Evolutionary conservation across 2,797 vertebrate genomes (phyloP), one percentile per base, ranked within the genome.

Genomic region (Onychomys leucogaster): DNA sequence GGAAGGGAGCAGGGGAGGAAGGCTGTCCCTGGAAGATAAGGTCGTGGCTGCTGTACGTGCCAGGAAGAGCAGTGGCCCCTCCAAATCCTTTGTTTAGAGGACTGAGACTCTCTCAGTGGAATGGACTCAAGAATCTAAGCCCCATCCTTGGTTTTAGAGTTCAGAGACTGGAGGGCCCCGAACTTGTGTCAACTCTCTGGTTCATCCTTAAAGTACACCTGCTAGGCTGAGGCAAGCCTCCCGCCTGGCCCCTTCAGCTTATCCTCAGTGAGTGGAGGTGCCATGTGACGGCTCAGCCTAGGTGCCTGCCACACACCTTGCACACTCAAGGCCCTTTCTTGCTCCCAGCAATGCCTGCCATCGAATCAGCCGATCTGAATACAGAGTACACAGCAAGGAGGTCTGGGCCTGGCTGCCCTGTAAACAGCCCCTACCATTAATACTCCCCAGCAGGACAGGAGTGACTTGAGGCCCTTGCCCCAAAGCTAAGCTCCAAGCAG

Each of bases 11-110:
- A 34, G 78, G 77, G 87, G 90, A 97, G 94, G 94, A 96, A 94
- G 90, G 86, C 23, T 96, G 96, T 81, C 81, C 91, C 61, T 25
- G 41, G 77, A 77, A 96, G 97, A 98, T 97, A 97, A 97, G 89
- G 94, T 87, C 3, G 3, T 21, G 34, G 86, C 84, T 75, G 89
- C 82, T 80, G 0, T 32, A 17, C 41, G 7, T 23, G 81, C 2
- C 52, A 46, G 71, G 43, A 49, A 46, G 57, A 77, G 37, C 21
- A 32, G 37, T 34, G 14, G 27, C 49, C 61, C 23, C 4, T 2
- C 37, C 16, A 52, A 0, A 5, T 86, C 29, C 78, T 77, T 16
- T 82, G 59, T 90, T 93, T 67, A 71, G 82, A n/a, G 63, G 76
- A 55, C 93, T 16, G 63, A 89, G 89, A 94, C 49, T 94, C 94